These are phyloP conservation scores for Spea hammondii DNA, from an alignment of 2,797 vertebrate species.

Conservation along the genomic window DNA sequence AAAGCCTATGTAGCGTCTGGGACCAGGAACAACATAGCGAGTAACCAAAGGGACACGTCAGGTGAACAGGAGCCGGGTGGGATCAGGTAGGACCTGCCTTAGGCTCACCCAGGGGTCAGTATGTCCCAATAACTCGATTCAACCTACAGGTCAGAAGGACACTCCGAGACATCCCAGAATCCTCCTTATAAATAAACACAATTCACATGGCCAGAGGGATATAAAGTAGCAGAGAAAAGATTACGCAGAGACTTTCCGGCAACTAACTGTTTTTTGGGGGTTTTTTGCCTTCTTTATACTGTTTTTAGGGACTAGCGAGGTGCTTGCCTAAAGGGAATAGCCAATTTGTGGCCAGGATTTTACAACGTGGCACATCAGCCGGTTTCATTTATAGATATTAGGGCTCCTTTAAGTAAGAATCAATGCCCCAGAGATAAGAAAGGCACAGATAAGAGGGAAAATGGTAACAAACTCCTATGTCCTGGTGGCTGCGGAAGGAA, in stretches of 20 bases:
- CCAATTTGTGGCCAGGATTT: slow-evolving; percentile 36
- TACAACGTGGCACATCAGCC: slow-evolving; percentile 54
- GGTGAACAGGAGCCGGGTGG: slow-evolving; percentile 32
- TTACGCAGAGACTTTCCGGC: neutral
- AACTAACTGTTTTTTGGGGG: neutral
- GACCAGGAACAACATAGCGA: slow-evolving; percentile 36
- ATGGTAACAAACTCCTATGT: slow-evolving; percentile 63
- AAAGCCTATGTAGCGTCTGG: slow-evolving; percentile 31
- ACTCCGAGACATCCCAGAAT: slow-evolving; percentile 11
- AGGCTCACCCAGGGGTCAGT: slow-evolving; percentile 38
- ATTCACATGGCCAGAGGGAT: slow-evolving; percentile 2
- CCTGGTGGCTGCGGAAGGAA: slow-evolving; percentile 66
- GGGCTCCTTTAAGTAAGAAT: slow-evolving; percentile 60
- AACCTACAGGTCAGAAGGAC: slow-evolving; percentile 37
- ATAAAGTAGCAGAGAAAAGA: slow-evolving; percentile 1
- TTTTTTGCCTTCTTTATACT: too few species aligned
- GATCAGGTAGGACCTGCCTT: slow-evolving; percentile 29
- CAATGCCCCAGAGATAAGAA: slow-evolving; percentile 71
- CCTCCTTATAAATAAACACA: neutral
- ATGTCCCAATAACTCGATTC: slow-evolving; percentile 11
- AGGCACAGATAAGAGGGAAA: slow-evolving; percentile 69
- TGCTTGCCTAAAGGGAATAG: neutral
- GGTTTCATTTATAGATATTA: slow-evolving; percentile 62
- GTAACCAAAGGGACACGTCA: slow-evolving; percentile 15
- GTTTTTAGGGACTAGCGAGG: too few species aligned